Conservation (phyloP, 1,140 invertebrate genomes). For the Centruroides vittatus region DNA sequence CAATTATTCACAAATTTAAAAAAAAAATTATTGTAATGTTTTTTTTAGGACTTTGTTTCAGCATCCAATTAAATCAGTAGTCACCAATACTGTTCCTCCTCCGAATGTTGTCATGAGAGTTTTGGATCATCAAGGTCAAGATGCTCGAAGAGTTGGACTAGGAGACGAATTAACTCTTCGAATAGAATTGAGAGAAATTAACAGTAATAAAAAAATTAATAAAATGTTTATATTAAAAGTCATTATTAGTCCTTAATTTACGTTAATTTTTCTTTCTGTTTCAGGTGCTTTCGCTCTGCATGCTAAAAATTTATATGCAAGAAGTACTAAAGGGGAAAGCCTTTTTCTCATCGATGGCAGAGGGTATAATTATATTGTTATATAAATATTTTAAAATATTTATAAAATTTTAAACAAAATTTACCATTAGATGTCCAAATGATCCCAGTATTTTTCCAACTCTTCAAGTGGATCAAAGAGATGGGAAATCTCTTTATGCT, state of each 20-base stretch:
- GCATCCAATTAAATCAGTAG: slow-evolving; percentile 18
- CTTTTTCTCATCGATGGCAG: slow-evolving; percentile 35
- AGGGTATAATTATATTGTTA: slow-evolving; percentile 22
- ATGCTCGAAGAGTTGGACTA: slow-evolving; percentile 33
- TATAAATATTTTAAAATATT: not conserved
- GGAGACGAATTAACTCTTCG: slow-evolving; percentile 35
- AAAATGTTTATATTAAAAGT: no score
- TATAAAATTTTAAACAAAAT: not conserved
- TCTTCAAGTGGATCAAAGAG: slow-evolving; percentile 28
- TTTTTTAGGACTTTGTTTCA: not conserved
- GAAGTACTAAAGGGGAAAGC: slow-evolving; percentile 36
- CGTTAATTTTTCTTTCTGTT: not conserved
- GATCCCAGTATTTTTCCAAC: slow-evolving; percentile 36
- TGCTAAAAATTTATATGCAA: slow-evolving; percentile 36
- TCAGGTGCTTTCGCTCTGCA: slow-evolving; percentile 35
- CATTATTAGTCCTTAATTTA: no score
- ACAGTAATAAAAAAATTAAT: slow-evolving; percentile 1
- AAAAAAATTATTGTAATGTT: not conserved
- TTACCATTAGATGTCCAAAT: slow-evolving; percentile 29
- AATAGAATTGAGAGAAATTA: slow-evolving; percentile 29
- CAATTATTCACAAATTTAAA: not conserved
- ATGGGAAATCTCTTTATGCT: slow-evolving; percentile 28
- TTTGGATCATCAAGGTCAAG: slow-evolving; percentile 29
- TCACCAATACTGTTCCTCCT: slow-evolving; percentile 37
- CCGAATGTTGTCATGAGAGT: slow-evolving; percentile 37